phyloP scores from a whole-genome alignment of 2,113 vertebrate species.

The Rhineura floridana region DNA sequence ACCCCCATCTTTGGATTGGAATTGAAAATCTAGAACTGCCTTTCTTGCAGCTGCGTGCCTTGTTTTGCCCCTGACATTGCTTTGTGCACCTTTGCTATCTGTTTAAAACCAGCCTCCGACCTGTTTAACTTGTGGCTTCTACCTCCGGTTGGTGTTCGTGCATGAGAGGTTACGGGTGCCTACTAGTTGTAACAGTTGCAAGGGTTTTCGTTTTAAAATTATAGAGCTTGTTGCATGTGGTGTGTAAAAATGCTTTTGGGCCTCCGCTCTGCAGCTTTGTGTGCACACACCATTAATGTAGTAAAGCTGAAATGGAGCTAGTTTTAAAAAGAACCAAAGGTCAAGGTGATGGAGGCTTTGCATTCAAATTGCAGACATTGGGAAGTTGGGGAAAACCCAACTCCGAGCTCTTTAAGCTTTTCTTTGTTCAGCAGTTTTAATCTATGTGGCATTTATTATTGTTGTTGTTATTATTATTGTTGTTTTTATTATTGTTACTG shows the following conservation, averaged over 20 bases:
- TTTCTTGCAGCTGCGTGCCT: neutral
- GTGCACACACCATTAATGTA: too few relatives aligned
- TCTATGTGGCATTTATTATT: neutral
- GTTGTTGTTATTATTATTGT: too few relatives aligned
- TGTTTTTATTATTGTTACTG: too few relatives aligned
- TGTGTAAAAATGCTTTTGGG: neutral
- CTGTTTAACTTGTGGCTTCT: too few relatives aligned
- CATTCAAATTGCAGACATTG: neutral
- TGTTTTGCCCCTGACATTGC: neutral
- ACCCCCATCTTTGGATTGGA: too few relatives aligned
- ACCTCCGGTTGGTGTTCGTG: neutral
- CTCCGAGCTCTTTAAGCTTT: neutral
- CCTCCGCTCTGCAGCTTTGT: neutral
- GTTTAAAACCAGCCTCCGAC: too few relatives aligned
- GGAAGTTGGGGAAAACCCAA: neutral
- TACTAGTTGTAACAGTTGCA: neutral
- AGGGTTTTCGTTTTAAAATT: neutral
- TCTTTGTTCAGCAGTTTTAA: neutral
- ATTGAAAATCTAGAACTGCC: neutral
- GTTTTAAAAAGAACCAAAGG: neutral
- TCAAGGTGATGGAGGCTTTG: neutral
- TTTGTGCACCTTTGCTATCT: too few relatives aligned
- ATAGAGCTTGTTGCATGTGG: too few relatives aligned
- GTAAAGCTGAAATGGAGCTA: neutral
- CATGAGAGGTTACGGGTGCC: too few relatives aligned